Evolutionary conservation across 2,797 vertebrate genomes (phyloP).

Genomic region (Muscicapa comitata): DNA sequence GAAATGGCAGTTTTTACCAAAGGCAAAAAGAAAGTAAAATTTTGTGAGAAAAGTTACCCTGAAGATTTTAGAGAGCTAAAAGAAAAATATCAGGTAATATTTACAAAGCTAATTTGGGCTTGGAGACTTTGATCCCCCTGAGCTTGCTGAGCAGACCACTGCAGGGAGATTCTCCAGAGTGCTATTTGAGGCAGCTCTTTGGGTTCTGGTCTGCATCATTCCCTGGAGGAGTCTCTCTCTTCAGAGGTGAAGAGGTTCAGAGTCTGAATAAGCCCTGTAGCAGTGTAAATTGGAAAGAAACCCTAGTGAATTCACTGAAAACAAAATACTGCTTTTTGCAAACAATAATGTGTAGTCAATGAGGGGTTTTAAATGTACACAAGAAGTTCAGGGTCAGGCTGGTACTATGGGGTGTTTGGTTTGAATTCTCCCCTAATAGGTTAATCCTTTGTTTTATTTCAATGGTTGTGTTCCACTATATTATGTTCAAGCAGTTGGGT

Average conservation of each 20-base stretch:
- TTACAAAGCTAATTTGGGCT: background rate
- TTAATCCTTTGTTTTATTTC: background rate
- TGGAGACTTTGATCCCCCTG: background rate
- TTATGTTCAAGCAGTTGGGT: conserved; percentile 63
- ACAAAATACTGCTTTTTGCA: background rate
- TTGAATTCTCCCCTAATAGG: background rate
- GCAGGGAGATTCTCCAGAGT: background rate
- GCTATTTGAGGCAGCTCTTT: background rate
- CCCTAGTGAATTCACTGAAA: background rate
- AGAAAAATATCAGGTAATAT: background rate
- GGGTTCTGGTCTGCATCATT: background rate
- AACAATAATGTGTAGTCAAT: background rate
- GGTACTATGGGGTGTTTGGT: background rate
- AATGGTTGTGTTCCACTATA: conserved; percentile 62
- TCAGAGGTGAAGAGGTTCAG: background rate
- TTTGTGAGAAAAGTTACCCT: background rate
- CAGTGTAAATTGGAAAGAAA: background rate
- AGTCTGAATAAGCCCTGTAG: background rate
- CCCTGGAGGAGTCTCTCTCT: background rate
- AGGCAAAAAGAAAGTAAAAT: background rate
- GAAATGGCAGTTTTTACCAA: background rate
- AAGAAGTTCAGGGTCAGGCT: background rate
- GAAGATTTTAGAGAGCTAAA: background rate
- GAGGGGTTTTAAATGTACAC: background rate
- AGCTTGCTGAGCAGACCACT: background rate